phyloP scores from a whole-genome alignment of 2,113 vertebrate genomes.

The Neoarius graeffei region DNA sequence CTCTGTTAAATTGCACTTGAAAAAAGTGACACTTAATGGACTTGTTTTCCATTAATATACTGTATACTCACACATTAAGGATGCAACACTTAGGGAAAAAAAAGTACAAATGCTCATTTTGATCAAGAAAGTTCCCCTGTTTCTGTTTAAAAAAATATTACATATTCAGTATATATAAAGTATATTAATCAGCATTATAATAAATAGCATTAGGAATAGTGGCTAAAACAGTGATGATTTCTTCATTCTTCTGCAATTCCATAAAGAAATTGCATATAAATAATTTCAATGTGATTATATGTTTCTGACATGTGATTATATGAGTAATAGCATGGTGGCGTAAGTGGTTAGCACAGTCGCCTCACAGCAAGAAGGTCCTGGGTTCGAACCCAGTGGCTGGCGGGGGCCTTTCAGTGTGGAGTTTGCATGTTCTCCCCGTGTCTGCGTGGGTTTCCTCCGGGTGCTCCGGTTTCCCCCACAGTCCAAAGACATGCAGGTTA shows the following conservation, averaged over 20 bases:
- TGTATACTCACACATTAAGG: neutral
- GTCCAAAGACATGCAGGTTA: too few relatives aligned
- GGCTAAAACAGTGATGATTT: neutral
- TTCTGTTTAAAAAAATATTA: neutral
- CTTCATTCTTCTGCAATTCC: neutral
- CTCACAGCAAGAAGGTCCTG: too few relatives aligned
- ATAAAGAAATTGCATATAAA: neutral
- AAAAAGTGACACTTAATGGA: neutral
- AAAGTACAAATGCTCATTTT: neutral
- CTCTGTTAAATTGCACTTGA: neutral
- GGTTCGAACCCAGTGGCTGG: too few relatives aligned
- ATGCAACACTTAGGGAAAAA: neutral
- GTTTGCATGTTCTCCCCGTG: too few relatives aligned
- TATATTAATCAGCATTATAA: neutral
- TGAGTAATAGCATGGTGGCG: neutral
- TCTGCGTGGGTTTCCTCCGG: too few relatives aligned
- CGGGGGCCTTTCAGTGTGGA: too few relatives aligned
- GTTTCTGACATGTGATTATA: neutral
- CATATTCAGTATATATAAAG: neutral
- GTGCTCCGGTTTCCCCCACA: too few relatives aligned
- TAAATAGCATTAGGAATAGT: neutral
- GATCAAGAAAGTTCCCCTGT: neutral
- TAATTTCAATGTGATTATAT: too few relatives aligned
- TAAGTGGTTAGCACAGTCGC: too few relatives aligned
- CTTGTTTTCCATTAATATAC: neutral